phyloP scores from a whole-genome alignment of 2,888 invertebrate genomes.

The Muscina levida region DNA sequence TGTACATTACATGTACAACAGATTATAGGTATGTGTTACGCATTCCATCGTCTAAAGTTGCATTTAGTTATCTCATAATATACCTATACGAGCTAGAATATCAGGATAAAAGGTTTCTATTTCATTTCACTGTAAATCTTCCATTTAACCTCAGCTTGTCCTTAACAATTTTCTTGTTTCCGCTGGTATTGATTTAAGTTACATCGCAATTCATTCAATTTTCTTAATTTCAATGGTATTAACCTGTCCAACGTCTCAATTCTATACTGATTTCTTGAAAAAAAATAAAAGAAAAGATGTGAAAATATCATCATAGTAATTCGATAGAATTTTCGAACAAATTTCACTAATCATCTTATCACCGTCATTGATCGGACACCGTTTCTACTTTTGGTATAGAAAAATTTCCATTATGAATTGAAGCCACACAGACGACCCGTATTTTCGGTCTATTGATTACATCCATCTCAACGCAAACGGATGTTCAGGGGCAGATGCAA shows the following conservation, averaged over 20 bases:
- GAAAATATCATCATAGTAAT: background rate
- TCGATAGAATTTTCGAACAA: slow-evolving; percentile 9
- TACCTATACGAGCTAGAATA: background rate
- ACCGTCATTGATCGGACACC: slow-evolving; percentile 22
- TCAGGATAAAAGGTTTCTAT: slow-evolving; percentile 23
- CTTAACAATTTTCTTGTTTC: background rate
- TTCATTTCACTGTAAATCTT: slow-evolving; percentile 15
- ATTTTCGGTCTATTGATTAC: slow-evolving; percentile 15
- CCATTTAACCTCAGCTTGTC: slow-evolving; percentile 29
- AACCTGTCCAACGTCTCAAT: background rate
- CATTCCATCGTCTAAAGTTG: too few relatives aligned
- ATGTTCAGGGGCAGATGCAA: slow-evolving; percentile 58
- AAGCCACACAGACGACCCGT: slow-evolving; percentile 32
- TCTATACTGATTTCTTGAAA: background rate
- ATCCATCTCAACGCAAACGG: slow-evolving; percentile 38
- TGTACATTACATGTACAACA: too few relatives aligned
- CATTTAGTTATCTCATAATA: too few relatives aligned
- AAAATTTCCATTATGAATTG: background rate
- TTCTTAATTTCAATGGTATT: slow-evolving; percentile 20
- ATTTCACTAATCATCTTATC: slow-evolving; percentile 30
- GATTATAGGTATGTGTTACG: background rate
- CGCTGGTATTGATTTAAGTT: background rate
- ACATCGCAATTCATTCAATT: background rate
- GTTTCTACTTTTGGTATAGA: background rate
- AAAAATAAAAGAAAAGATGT: background rate